Percentiles rank a stretch among this genome's conserved stretches.
Evolutionary conservation across 2,113 vertebrate genomes (phyloP).

Genomic region (Eulacestoma nigropectus): DNA sequence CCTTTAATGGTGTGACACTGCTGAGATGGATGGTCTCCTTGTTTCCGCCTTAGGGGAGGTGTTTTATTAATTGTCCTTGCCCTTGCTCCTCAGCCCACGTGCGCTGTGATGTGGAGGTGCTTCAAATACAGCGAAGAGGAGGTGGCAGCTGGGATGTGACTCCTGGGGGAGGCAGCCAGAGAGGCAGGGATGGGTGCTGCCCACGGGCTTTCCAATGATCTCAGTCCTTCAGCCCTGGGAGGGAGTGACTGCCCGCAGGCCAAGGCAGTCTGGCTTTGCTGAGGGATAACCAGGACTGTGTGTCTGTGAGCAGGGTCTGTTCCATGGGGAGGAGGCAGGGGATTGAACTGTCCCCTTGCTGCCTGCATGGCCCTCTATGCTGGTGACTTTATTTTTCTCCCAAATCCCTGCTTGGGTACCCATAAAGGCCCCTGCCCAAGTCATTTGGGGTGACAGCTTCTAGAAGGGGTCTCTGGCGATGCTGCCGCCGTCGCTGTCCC

Average conservation of each 20-base stretch:
- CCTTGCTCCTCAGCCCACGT: fast-evolving
- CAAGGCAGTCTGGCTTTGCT: neutral
- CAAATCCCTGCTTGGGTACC: neutral
- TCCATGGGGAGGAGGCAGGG: neutral
- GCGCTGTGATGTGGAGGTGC: neutral
- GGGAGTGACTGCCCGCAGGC: fast-evolving
- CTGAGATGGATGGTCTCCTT: neutral
- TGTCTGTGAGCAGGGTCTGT: neutral
- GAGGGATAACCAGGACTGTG: neutral
- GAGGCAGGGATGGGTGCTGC: neutral
- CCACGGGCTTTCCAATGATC: neutral
- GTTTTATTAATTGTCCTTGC: neutral
- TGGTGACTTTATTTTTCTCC: neutral
- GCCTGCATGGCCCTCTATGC: fast-evolving
- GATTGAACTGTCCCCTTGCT: neutral
- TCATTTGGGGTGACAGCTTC: neutral
- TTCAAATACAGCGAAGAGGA: neutral
- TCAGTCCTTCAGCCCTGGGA: neutral
- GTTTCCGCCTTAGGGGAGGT: neutral
- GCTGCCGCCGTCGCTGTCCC: fast-evolving
- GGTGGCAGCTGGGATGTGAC: fast-evolving
- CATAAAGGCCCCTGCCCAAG: neutral
- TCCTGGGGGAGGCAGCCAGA: neutral
- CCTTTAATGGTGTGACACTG: neutral
- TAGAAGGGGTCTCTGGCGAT: neutral